phyloP scores from a whole-genome alignment of 2,797 vertebrate species.

The Rhincodon typus region DNA sequence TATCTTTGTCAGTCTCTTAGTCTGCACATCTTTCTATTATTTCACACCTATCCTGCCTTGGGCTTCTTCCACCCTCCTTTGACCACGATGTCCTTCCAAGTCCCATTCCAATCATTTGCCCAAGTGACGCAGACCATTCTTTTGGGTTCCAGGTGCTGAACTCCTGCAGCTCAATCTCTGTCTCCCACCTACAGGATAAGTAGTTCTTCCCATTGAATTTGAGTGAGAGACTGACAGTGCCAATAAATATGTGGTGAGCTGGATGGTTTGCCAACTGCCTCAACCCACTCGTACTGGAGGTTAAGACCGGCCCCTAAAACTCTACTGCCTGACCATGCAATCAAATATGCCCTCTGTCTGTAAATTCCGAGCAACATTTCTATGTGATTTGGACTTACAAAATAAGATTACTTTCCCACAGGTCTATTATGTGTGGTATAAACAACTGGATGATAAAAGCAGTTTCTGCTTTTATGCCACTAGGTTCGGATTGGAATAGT shows the following conservation, averaged over 20 bases:
- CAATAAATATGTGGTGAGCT: neutral
- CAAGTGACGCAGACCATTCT: neutral
- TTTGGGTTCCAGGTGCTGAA: neutral
- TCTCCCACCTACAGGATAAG: neutral
- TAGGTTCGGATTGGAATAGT: neutral
- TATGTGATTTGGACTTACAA: neutral
- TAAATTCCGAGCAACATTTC: neutral
- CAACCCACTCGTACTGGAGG: neutral
- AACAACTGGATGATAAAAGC: neutral
- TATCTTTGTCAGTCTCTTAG: neutral
- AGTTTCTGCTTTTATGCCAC: neutral
- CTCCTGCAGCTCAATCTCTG: neutral
- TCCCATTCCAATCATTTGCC: neutral
- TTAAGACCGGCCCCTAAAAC: neutral
- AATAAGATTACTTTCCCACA: neutral
- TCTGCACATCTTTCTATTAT: neutral
- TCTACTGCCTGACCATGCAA: neutral
- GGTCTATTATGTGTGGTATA: neutral
- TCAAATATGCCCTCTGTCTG: neutral
- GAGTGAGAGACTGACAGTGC: neutral
- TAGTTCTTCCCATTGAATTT: neutral
- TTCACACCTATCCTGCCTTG: neutral
- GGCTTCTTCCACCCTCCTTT: neutral
- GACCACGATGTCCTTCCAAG: neutral
- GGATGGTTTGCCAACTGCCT: neutral